phyloP scores from a whole-genome alignment of 2,888 invertebrate species.

The Hetaerina titia region DNA sequence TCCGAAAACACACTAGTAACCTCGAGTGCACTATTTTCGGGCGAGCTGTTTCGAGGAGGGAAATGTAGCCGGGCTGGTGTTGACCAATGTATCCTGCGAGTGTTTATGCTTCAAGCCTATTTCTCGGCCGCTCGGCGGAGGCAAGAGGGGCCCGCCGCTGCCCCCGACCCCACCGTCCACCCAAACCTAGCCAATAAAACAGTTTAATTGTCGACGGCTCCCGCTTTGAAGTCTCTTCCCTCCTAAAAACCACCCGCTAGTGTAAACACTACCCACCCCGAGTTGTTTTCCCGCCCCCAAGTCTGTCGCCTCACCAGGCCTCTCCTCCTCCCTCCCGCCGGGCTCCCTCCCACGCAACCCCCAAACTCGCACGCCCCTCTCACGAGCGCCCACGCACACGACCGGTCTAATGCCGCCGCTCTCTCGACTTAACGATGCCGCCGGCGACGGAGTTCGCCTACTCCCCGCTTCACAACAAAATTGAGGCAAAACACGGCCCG shows the following conservation, averaged over 20 bases:
- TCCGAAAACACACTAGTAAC: constrained; percentile 35
- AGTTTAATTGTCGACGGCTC: constrained; percentile 61
- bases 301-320: not conserved
- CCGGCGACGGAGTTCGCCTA: not conserved
- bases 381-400: not conserved
- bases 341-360: not conserved
- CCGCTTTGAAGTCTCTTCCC: constrained; percentile 50
- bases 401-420: not conserved
- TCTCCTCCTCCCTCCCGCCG: not conserved
- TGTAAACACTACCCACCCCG: constrained; percentile 44
- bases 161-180: constrained; percentile 37
- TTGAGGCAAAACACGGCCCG: not conserved
- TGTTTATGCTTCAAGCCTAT: constrained; percentile 63
- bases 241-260: constrained; percentile 30
- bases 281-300: not conserved
- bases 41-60: constrained; percentile 45
- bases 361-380: not conserved
- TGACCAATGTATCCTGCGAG: constrained; percentile 64
- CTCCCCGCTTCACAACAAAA: not conserved
- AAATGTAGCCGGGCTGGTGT: constrained; percentile 48
- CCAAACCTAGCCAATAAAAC: constrained; percentile 65
- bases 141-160: not conserved
- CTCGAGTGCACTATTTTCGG: constrained; percentile 58
- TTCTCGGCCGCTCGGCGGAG: constrained; percentile 27
- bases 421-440: constrained; percentile 38